Percentiles rank a stretch among this genome's conserved stretches.
Conservation (phyloP, 2,113 vertebrate genomes). For the Nyctibius bracteatus region DNA sequence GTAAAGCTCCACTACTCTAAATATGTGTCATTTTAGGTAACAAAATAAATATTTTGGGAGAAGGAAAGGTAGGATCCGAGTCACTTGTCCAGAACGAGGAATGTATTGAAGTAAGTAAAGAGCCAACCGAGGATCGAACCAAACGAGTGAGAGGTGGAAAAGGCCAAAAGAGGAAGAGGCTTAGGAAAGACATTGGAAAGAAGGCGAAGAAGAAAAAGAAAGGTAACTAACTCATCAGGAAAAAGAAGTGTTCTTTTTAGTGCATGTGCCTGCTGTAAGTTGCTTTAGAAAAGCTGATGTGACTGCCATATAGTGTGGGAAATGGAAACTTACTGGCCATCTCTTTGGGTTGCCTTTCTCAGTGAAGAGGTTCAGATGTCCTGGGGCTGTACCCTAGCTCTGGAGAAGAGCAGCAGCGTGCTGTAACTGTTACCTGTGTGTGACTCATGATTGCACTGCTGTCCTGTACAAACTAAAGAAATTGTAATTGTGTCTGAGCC, state of each 20-base stretch:
- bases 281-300: neutral
- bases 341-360: neutral
- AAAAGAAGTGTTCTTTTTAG: neutral
- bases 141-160: conserved; percentile 76
- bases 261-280: neutral
- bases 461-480: neutral
- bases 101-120: conserved; percentile 65
- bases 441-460: neutral
- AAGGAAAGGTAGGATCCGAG: neutral
- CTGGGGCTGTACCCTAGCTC: neutral
- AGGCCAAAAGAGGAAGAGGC: conserved; percentile 77
- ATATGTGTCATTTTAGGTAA: conserved; percentile 47
- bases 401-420: neutral
- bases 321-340: neutral
- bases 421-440: neutral
- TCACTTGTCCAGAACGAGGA: conserved; percentile 64
- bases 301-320: neutral
- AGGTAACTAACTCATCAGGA: conserved; percentile 21
- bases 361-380: neutral
- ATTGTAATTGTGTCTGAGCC: neutral
- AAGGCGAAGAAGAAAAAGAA: conserved; percentile 74
- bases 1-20: neutral
- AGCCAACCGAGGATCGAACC: conserved; percentile 67
- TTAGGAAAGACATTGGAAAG: conserved; percentile 70
- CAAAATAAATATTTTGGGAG: conserved; percentile 55